Conservation (phyloP, 2,888 invertebrate genomes). For the Mimachlamys varia region DNA sequence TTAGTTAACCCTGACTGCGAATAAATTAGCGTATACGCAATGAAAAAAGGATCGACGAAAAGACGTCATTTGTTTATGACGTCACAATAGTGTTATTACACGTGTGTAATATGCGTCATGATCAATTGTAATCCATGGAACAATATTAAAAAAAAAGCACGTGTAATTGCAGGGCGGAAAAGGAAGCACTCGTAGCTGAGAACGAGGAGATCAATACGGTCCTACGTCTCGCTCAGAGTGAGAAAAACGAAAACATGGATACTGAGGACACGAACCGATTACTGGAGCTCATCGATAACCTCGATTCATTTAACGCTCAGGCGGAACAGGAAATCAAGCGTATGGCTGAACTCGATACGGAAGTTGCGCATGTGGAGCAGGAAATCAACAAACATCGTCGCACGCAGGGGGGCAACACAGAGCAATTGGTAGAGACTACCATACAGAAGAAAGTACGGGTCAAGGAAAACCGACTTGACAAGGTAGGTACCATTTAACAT, state of each 20-base stretch:
- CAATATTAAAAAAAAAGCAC: background rate
- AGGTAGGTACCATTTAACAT: conserved; percentile 53
- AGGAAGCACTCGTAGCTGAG: conserved; percentile 67
- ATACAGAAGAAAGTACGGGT: conserved; percentile 61
- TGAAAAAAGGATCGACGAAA: too few species aligned
- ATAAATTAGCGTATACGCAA: too few species aligned
- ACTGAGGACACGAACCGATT: conserved; percentile 59
- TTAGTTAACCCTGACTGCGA: too few species aligned
- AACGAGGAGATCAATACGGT: conserved; percentile 68
- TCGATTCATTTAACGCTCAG: conserved; percentile 62
- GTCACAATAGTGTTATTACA: too few species aligned
- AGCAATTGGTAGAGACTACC: conserved; percentile 53
- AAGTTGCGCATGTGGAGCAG: conserved; percentile 58
- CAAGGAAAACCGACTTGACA: conserved; percentile 73
- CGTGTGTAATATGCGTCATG: too few species aligned
- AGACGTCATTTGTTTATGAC: too few species aligned
- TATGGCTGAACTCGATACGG: conserved; percentile 62
- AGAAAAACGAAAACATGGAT: conserved; percentile 67
- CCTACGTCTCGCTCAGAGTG: conserved; percentile 65
- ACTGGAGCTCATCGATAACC: conserved; percentile 58
- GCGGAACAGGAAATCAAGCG: conserved; percentile 64
- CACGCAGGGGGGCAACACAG: conserved; percentile 56
- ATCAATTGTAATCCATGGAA: too few species aligned
- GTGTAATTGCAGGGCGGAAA: conserved; percentile 60
- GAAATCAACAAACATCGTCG: conserved; percentile 61